Evolutionary conservation across 1,140 invertebrate genomes (phyloP), one percentile per base, ranked within the genome.

Genomic region (Brachionus sp.): DNA sequence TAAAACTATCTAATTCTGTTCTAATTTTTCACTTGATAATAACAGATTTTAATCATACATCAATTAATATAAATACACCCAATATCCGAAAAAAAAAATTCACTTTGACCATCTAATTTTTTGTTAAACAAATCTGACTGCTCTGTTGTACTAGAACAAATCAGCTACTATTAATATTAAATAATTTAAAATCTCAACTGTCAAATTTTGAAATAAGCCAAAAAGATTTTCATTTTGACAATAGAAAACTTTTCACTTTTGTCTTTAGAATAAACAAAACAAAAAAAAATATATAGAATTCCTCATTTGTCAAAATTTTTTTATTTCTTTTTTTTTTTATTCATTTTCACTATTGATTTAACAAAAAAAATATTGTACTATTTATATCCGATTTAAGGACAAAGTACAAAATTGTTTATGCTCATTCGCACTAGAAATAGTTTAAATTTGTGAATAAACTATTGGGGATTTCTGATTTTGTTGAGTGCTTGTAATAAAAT

Each of bases 401-500:
- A 57, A 57, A 57, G 50, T 57, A 57, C 50, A 57, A 57, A 57
- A 10, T 57, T 57, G 50, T 57, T 57, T 57, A 57, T 57, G 50
- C 50, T 23, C 16, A 19, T 57, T 57, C 16, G 50, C 50, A 23
- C 50, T 19, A 57, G 19, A 23, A n/a, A 5, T 4, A 16, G 13
- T 50, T 23, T 29, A 29, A 29, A 19, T 23, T 19, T 53, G 16
- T 23, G 50, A 57, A 9, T 57, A 16, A 19, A 57, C 50, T 19
- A 19, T 23, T 57, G 19, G 16, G 19, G 29, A 57, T 7, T 19
- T 9, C 39, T 42, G 39, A 42, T 13, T 42, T 57, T 19, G 29
- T 29, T 57, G 16, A 57, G 50, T 57, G n/a, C 50, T 53, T 57
- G 50, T 19, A 19, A 57, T 57, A 57, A 25, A 57, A 57, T 57